A percentile compares a stretch with the other conserved stretches of the same genome.
Conservation (phyloP, 1,140 invertebrate genomes). For the Ditylenchus dipsaci region DNA sequence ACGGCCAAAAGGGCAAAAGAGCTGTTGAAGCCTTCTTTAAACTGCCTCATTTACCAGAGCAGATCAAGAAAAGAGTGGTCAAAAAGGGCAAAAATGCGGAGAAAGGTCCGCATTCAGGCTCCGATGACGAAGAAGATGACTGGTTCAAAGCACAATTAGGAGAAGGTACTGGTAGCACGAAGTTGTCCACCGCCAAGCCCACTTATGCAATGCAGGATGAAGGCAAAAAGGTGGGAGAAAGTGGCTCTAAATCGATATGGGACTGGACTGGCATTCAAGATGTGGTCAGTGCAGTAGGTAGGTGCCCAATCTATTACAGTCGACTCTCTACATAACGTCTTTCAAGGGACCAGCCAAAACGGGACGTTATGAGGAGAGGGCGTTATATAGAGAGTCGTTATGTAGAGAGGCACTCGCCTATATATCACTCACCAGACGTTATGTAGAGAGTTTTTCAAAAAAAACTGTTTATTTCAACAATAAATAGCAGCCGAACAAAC, state of each 20-base stretch:
- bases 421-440: too few species aligned
- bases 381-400: too few species aligned
- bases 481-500: too few species aligned
- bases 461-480: too few species aligned
- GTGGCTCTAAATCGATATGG: slow-evolving; percentile 24
- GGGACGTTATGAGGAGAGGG: too few species aligned
- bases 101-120: not conserved
- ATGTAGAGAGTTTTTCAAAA: too few species aligned
- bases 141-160: slow-evolving; percentile 9
- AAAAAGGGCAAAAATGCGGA: not conserved
- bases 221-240: not conserved
- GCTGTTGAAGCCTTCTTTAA: not conserved
- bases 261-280: slow-evolving; percentile 44
- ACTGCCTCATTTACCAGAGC: not conserved
- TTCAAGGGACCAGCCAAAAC: too few species aligned
- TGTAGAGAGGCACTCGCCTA: too few species aligned
- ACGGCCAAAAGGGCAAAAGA: too few species aligned
- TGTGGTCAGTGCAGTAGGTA: slow-evolving; percentile 43
- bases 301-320: not conserved
- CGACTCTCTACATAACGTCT: too few species aligned
- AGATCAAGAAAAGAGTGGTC: not conserved
- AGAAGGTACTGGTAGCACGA: not conserved
- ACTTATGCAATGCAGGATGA: not conserved
- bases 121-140: not conserved
- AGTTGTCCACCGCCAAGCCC: not conserved